Percentiles rank a stretch among this genome's conserved stretches.
phyloP scores from a whole-genome alignment of 2,888 invertebrate species.

The Noctua janthina region DNA sequence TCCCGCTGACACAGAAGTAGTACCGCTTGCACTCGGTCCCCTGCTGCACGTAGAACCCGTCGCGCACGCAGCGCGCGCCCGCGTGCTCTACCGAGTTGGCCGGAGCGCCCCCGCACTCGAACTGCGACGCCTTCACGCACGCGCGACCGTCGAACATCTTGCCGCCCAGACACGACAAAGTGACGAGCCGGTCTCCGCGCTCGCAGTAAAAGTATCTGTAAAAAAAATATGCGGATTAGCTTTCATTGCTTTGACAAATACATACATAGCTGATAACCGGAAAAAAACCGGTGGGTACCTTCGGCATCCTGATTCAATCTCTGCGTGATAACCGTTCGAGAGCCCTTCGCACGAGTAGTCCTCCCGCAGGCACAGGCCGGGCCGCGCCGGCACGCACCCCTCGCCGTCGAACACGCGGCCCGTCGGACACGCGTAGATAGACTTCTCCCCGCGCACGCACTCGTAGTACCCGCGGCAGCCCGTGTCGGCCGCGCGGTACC shows the following conservation, averaged over 20 bases:
- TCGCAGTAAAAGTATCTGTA: conserved; percentile 90
- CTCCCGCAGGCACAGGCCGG: conserved; percentile 80
- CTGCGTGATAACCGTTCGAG: conserved; percentile 90
- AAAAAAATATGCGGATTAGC: conserved; percentile 50
- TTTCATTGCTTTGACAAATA: not conserved
- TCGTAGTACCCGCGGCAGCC: conserved; percentile 91
- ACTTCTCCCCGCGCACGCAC: conserved; percentile 89
- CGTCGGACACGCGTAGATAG: conserved; percentile 90
- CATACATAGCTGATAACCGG: too few relatives aligned
- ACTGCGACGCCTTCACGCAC: conserved; percentile 85
- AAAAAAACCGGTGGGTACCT: conserved; percentile 72
- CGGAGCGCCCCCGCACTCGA: conserved; percentile 83
- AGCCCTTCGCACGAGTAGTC: conserved; percentile 88
- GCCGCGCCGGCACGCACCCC: conserved; percentile 83
- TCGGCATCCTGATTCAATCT: conserved; percentile 88
- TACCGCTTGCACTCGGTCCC: conserved; percentile 88
- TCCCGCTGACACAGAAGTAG: conserved; percentile 90
- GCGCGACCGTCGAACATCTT: conserved; percentile 91
- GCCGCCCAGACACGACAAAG: conserved; percentile 89
- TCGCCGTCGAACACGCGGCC: conserved; percentile 90
- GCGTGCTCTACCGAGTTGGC: conserved; percentile 73
- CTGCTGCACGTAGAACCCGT: conserved; percentile 90
- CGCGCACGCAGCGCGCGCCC: conserved; percentile 80
- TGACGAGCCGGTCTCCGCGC: conserved; percentile 89
- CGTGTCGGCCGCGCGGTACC: conserved; percentile 86